Evolutionary conservation across 2,797 vertebrate species (phyloP).

Genomic region (Sandelia bainsii): DNA sequence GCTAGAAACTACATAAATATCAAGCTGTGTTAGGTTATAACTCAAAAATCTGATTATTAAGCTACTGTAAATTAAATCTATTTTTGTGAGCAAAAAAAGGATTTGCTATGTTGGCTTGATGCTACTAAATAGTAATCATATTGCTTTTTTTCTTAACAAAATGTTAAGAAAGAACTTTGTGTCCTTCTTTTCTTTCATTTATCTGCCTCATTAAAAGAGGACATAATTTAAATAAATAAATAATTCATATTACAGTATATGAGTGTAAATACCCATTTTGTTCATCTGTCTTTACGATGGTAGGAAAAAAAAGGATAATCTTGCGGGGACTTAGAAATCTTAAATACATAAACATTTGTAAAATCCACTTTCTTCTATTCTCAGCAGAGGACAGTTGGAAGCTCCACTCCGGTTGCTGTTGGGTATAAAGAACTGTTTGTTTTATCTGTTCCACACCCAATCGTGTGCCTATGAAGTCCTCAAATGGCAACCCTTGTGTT

Average conservation of each 20-base stretch:
- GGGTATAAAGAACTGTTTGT: conserved; percentile 63
- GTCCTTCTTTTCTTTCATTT: too few relatives aligned
- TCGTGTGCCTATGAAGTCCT: conserved; percentile 58
- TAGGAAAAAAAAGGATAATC: conserved; percentile 10
- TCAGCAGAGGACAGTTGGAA: conserved; percentile 70
- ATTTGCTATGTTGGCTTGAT: too few relatives aligned
- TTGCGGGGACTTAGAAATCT: conserved; percentile 38
- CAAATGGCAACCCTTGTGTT: conserved; percentile 64
- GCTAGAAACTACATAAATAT: background rate
- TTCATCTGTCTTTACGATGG: conserved; percentile 8
- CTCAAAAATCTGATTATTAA: too few relatives aligned
- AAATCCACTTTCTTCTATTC: conserved; percentile 57
- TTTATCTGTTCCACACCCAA: conserved; percentile 62
- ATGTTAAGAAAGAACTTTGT: too few relatives aligned
- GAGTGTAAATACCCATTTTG: background rate
- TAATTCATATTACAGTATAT: conserved; percentile 7
- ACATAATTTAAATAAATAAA: conserved; percentile 21
- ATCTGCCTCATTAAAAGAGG: background rate
- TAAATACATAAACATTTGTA: conserved; percentile 64
- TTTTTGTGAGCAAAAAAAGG: too few relatives aligned
- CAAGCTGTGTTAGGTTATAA: too few relatives aligned
- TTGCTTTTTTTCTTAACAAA: background rate
- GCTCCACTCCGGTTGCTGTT: conserved; percentile 54
- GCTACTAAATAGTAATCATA: too few relatives aligned
- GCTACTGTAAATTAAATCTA: too few relatives aligned